These are phyloP conservation scores for Embidobia sp. DNA, from an alignment of 2,888 invertebrate genomes.

Conservation along the genomic window DNA sequence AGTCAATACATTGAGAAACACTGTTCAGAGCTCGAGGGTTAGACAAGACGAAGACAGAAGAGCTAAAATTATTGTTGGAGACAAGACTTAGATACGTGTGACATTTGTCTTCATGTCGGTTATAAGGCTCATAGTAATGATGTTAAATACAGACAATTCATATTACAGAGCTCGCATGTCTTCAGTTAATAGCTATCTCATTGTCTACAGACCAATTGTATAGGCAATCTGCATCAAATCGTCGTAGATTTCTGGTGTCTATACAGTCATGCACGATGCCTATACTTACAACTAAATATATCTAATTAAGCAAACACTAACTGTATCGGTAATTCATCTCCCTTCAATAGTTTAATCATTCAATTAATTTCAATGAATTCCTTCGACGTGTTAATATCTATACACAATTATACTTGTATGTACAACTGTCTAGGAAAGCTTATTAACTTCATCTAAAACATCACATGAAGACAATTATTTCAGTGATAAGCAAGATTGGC, in stretches of 20 bases:
- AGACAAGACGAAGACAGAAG: conserved; percentile 67
- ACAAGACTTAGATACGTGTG: conserved; percentile 57
- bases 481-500: conserved; percentile 60
- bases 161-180: conserved; percentile 54
- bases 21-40: conserved; percentile 66
- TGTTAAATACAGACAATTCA: conserved; percentile 56
- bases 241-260: conserved; percentile 43
- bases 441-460: conserved; percentile 55
- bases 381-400: conserved; percentile 44
- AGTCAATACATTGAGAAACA: conserved; percentile 65
- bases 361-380: conserved; percentile 39
- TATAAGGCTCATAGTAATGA: conserved; percentile 55
- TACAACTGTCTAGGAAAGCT: conserved; percentile 58
- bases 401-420: conserved; percentile 52
- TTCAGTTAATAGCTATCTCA: conserved; percentile 57
- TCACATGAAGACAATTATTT: conserved; percentile 56
- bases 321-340: conserved; percentile 34
- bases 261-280: conserved; percentile 61
- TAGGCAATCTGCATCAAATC: conserved; percentile 61
- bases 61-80: conserved; percentile 64
- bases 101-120: conserved; percentile 60
- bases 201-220: conserved; percentile 57
- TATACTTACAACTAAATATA: conserved; percentile 62
- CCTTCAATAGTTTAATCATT: conserved; percentile 43
- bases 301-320: conserved; percentile 60